Evolutionary conservation across 2,888 invertebrate genomes (phyloP).

Genomic region (Erebia epiphron): DNA sequence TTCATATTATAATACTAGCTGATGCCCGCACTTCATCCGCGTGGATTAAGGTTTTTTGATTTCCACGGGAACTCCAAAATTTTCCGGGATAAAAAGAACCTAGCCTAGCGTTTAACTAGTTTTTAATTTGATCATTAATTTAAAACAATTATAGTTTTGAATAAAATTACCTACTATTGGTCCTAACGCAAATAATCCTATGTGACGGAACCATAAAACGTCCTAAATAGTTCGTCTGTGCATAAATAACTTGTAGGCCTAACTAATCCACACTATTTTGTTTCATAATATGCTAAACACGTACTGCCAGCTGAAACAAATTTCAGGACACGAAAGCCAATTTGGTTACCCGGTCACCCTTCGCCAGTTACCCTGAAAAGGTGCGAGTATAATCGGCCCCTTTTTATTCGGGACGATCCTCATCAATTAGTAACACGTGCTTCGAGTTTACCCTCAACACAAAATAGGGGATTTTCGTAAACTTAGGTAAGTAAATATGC

Average conservation of each 20-base stretch:
- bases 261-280: slow-evolving; percentile 9
- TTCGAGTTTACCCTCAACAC: slow-evolving; percentile 54
- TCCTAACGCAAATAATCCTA: too few species aligned
- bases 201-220: too few species aligned
- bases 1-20: too few species aligned
- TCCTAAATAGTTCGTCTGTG: too few species aligned
- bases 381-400: slow-evolving; percentile 56
- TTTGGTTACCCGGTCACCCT: slow-evolving; percentile 14
- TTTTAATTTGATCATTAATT: too few species aligned
- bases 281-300: slow-evolving; percentile 15
- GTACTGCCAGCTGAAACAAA: slow-evolving; percentile 3
- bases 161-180: too few species aligned
- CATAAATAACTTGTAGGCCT: background rate
- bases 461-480: slow-evolving; percentile 10
- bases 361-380: slow-evolving; percentile 19
- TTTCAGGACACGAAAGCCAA: slow-evolving; percentile 19
- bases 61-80: too few species aligned
- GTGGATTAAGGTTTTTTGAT: too few species aligned
- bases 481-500: slow-evolving; percentile 24
- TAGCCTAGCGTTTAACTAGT: too few species aligned
- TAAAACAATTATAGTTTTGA: too few species aligned
- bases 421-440: slow-evolving; percentile 77
- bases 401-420: slow-evolving; percentile 69
- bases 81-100: too few species aligned
- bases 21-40: too few species aligned